These are phyloP conservation scores for Cistogaster globosa DNA, from an alignment of 2,888 invertebrate genomes.

Conservation along the genomic window DNA sequence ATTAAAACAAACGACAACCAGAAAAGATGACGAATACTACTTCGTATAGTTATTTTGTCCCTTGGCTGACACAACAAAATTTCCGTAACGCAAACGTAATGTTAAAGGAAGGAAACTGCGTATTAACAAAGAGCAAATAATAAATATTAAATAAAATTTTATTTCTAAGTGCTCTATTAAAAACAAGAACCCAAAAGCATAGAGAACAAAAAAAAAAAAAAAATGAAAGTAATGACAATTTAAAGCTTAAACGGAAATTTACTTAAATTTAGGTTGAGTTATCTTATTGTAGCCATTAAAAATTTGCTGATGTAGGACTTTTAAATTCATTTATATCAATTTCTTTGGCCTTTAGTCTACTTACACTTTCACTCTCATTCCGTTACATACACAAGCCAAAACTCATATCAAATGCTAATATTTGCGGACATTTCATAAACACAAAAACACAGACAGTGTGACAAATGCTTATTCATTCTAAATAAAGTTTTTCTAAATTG, in stretches of 20 bases:
- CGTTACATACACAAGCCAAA: background rate
- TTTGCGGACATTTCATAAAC: conserved; percentile 34
- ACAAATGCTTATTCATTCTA: background rate
- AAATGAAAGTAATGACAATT: conserved; percentile 40
- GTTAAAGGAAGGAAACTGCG: conserved; percentile 45
- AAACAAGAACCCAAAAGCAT: background rate
- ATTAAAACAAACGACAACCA: conserved; percentile 2
- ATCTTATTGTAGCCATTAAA: conserved; percentile 22
- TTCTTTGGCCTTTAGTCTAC: conserved; percentile 3
- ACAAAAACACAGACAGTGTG: conserved; percentile 27
- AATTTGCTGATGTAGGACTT: conserved; percentile 57
- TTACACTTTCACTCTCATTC: background rate
- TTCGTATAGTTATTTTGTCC: conserved; percentile 25
- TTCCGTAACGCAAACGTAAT: conserved; percentile 15
- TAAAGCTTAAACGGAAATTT: conserved; percentile 43
- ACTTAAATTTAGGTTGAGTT: conserved; percentile 49
- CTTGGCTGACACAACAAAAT: conserved; percentile 25
- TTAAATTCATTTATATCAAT: conserved; percentile 35
- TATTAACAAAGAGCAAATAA: conserved; percentile 50
- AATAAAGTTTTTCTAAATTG: background rate
- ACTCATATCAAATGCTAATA: conserved; percentile 50
- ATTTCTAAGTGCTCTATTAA: conserved; percentile 16
- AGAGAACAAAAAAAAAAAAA: background rate
- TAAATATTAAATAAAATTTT: conserved; percentile 41
- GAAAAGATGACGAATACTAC: conserved; percentile 34